phyloP scores from a whole-genome alignment of 2,888 invertebrate genomes.

The Tryphoninae sp. region DNA sequence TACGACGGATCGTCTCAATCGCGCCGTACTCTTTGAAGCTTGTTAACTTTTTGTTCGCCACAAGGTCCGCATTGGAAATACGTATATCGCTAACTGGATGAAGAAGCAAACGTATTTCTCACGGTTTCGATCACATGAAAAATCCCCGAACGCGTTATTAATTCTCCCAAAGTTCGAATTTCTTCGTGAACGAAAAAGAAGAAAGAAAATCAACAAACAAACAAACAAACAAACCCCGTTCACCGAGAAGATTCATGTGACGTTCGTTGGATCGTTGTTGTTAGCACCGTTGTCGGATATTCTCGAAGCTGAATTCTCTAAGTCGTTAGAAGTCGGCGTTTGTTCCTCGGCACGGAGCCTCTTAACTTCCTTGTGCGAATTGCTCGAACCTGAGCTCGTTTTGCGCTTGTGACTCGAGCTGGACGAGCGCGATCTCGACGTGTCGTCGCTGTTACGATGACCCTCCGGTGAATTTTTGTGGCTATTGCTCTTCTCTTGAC shows the following conservation, averaged over 20 bases:
- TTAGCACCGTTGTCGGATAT: constrained; percentile 47
- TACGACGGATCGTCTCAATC: constrained; percentile 2
- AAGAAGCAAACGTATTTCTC: not conserved
- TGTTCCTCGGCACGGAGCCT: constrained; percentile 70
- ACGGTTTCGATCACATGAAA: not conserved
- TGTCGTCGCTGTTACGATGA: constrained; percentile 64
- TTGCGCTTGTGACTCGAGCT: constrained; percentile 76
- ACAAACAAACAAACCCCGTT: constrained; percentile 10
- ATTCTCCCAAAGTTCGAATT: not conserved
- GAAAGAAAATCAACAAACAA: not conserved
- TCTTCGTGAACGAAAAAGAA: not conserved
- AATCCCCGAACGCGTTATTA: not conserved
- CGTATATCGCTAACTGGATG: not conserved
- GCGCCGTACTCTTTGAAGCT: constrained; percentile 27
- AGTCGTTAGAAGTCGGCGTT: not conserved
- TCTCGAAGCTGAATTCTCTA: constrained; percentile 22
- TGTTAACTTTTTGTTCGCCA: not conserved
- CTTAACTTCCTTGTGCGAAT: constrained; percentile 71
- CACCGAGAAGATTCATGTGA: constrained; percentile 51
- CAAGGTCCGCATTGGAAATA: not conserved
- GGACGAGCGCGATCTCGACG: constrained; percentile 70
- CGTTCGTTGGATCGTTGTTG: constrained; percentile 52
- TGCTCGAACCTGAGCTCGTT: constrained; percentile 70
- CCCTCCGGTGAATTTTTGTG: constrained; percentile 69
- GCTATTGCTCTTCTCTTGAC: constrained; percentile 64